Evolutionary conservation across 2,888 invertebrate species (phyloP).

Genomic region (Drosophila conformis): DNA sequence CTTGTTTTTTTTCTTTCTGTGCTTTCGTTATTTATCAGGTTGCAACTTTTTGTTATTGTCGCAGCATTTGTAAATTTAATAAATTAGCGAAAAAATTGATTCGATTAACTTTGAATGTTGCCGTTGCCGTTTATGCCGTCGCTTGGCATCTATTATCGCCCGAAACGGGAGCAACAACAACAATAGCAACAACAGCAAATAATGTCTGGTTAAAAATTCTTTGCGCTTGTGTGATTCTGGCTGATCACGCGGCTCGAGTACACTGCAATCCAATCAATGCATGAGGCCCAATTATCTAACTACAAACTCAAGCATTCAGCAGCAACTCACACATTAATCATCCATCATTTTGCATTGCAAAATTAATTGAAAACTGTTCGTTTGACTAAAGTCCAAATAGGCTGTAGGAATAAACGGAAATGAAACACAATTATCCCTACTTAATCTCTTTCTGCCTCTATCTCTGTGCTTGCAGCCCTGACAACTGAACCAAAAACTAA

Average conservation of each 20-base stretch:
- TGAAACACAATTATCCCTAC: conserved; percentile 14
- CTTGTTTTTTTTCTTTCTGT: conserved; percentile 5
- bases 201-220: conserved; percentile 31
- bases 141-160: conserved; percentile 67
- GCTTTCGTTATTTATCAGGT: conserved; percentile 61
- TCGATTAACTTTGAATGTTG: conserved; percentile 74
- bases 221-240: conserved; percentile 30
- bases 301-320: neutral
- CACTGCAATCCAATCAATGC: conserved; percentile 13
- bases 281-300: conserved; percentile 3
- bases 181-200: conserved; percentile 12
- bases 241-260: conserved; percentile 57
- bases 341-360: neutral
- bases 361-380: neutral
- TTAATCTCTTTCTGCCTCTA: conserved; percentile 10
- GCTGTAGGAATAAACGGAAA: conserved; percentile 2
- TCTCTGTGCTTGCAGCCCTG: conserved; percentile 40
- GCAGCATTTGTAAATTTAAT: conserved; percentile 74
- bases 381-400: neutral
- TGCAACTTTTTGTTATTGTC: conserved; percentile 67
- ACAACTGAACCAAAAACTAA: conserved; percentile 48
- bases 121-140: conserved; percentile 21
- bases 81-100: conserved; percentile 79
- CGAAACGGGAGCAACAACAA: conserved; percentile 42
- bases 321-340: neutral